Conservation (phyloP, 2,888 invertebrate genomes). For the Drosophila recens region DNA sequence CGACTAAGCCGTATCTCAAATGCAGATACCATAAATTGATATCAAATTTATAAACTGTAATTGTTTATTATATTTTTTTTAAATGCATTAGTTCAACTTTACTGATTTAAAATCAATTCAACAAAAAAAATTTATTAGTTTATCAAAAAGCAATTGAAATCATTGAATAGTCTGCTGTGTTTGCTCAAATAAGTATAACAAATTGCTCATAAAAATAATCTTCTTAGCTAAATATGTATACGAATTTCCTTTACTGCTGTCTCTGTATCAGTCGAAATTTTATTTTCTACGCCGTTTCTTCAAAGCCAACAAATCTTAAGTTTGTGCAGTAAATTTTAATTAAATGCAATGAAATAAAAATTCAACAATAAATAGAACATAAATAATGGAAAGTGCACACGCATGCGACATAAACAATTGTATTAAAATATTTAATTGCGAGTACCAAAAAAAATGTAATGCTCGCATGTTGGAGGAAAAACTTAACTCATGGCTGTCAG, state of each 20-base stretch:
- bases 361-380: constrained; percentile 30
- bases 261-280: not conserved
- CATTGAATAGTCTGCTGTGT: constrained; percentile 3
- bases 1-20: constrained; percentile 22
- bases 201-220: constrained; percentile 19
- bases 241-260: not conserved
- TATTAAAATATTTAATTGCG: constrained; percentile 36
- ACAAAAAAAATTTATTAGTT: not conserved
- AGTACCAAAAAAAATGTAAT: constrained; percentile 2
- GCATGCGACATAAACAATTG: constrained; percentile 12
- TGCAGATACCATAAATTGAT: constrained; percentile 23
- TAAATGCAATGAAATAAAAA: constrained; percentile 44
- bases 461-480: not conserved
- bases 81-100: not conserved
- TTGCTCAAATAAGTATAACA: constrained; percentile 22
- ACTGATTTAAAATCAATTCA: not conserved
- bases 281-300: not conserved
- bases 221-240: not conserved
- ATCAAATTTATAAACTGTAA: constrained; percentile 32
- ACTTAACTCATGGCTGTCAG: not conserved
- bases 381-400: constrained; percentile 6
- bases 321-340: constrained; percentile 45
- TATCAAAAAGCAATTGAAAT: constrained; percentile 1
- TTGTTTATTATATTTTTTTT: constrained; percentile 6
- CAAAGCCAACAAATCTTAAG: constrained; percentile 18